Evolutionary conservation across 64 coral and sea anemone genomes (phyloP).

Genomic region (Porites lutea): DNA sequence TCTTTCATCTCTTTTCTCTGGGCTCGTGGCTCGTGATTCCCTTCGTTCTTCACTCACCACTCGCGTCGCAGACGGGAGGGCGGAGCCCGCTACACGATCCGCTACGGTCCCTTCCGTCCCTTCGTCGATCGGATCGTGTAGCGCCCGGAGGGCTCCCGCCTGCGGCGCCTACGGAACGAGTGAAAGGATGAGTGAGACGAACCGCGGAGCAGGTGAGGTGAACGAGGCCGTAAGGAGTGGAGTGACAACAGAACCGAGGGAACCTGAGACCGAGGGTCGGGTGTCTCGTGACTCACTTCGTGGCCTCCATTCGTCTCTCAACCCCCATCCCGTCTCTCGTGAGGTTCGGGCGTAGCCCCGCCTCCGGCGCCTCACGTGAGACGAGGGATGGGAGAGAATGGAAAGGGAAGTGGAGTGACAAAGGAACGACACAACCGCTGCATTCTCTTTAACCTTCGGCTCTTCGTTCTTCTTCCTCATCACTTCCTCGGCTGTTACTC

Average conservation of each 20-base stretch:
- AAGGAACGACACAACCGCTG: background rate
- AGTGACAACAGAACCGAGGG: background rate
- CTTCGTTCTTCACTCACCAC: too few relatives aligned
- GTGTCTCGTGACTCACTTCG: slow-evolving; percentile 5
- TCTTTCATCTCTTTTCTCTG: too few relatives aligned
- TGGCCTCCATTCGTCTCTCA: background rate
- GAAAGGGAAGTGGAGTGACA: background rate
- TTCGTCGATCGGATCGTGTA: too few relatives aligned
- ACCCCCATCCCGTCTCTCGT: slow-evolving; percentile 16
- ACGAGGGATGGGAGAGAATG: background rate
- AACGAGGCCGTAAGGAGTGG: background rate
- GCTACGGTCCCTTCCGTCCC: too few relatives aligned
- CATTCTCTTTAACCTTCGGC: background rate
- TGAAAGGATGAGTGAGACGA: background rate
- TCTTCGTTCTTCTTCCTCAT: too few relatives aligned
- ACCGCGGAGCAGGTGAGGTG: background rate
- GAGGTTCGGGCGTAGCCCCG: background rate
- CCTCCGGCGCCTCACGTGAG: slow-evolving; percentile 17
- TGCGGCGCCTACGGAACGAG: slow-evolving; percentile 11
- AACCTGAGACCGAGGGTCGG: slow-evolving; percentile 3
- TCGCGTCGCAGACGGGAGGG: too few relatives aligned
- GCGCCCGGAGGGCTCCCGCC: background rate
- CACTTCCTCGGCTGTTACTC: too few relatives aligned
- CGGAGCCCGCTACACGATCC: too few relatives aligned
- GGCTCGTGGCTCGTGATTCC: too few relatives aligned